Evolutionary conservation across 2,888 invertebrate genomes (phyloP), one percentile per base, ranked within the genome.

Genomic region (Agrotis clavis): DNA sequence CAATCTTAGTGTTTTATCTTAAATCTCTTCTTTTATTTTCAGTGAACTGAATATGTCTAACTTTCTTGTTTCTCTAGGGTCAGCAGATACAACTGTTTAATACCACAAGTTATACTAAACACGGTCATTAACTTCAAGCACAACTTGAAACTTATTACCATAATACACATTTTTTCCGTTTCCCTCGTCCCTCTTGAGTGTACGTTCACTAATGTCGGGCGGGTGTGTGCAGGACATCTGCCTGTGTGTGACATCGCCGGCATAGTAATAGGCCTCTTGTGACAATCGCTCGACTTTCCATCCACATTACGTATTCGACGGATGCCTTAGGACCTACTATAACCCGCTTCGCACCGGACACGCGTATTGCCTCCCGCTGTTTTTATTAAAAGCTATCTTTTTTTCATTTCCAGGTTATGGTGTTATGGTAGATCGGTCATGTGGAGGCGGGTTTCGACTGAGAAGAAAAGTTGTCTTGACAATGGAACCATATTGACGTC

Each of bases 231-330:
- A 88, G 82, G 88, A 90, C 93, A 94, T 92, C 91, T 93, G 93
- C 89, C 86, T 77, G 82, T 74, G 79, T 79, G 83, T 83, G 86
- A 90, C 92, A 86, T 77, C 86, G 73, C 74, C 81, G 80, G 94
- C 90, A 94, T 94, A 93, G 88, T 90, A 93, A 94, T 91, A 87
- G 87, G 79, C 85, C 86, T 87, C 83, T 87, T 87, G 90, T 87
- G 90, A 92, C 91, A 90, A 88, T 86, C 90, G 90, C 85, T 85
- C 88, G 90, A 92, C 94, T 94, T 93, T 94, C 93, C 94, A 92
- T 86, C 88, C 70, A 85, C 88, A 89, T 90, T 92, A 88, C 87
- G 92, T 92, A 92, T 92, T 90, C 92, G 86, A 81, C 81, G 80
- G 83, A 83, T 84, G 90, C 75, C 84, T 71, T 74, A 81, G 79